Evolutionary conservation across 2,888 invertebrate species (phyloP).

Genomic region (Beris chalybata): DNA sequence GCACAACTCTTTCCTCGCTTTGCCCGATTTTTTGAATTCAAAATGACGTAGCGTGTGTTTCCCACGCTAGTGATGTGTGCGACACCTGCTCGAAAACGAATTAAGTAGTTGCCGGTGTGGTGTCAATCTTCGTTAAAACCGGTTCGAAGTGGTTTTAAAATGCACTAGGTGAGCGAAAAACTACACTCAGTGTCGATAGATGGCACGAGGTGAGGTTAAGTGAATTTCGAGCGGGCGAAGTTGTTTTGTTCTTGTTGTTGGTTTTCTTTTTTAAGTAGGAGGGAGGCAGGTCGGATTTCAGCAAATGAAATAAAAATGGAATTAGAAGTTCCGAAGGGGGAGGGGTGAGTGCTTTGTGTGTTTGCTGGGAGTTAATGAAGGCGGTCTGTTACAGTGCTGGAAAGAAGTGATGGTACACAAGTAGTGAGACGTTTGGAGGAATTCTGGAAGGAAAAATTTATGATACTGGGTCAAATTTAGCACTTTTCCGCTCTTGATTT

Average conservation of each 20-base stretch:
- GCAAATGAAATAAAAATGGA: constrained; percentile 7
- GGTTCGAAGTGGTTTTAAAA: constrained; percentile 26
- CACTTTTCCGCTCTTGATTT: too few relatives aligned
- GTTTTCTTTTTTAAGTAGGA: neutral
- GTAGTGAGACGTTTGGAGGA: neutral
- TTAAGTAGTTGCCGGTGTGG: constrained; percentile 10
- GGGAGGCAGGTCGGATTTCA: constrained; percentile 7
- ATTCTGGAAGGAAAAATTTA: too few relatives aligned
- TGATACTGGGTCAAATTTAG: too few relatives aligned
- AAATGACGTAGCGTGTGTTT: constrained; percentile 1
- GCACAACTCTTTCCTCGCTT: too few relatives aligned
- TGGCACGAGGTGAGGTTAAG: constrained; percentile 25
- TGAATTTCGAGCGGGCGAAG: constrained; percentile 4
- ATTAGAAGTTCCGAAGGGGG: neutral
- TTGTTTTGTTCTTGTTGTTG: neutral
- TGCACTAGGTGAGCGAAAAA: constrained; percentile 7
- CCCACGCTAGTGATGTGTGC: neutral
- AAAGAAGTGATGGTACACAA: neutral
- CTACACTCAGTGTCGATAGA: constrained; percentile 29
- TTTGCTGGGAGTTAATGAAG: neutral
- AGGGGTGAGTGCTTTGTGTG: constrained; percentile 10
- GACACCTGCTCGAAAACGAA: constrained; percentile 13
- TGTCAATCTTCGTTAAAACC: constrained; percentile 8
- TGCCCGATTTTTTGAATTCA: too few relatives aligned
- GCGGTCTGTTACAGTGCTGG: constrained; percentile 11